phyloP scores from a whole-genome alignment of 2,113 vertebrate genomes.

The Sceloporus tristichus region DNA sequence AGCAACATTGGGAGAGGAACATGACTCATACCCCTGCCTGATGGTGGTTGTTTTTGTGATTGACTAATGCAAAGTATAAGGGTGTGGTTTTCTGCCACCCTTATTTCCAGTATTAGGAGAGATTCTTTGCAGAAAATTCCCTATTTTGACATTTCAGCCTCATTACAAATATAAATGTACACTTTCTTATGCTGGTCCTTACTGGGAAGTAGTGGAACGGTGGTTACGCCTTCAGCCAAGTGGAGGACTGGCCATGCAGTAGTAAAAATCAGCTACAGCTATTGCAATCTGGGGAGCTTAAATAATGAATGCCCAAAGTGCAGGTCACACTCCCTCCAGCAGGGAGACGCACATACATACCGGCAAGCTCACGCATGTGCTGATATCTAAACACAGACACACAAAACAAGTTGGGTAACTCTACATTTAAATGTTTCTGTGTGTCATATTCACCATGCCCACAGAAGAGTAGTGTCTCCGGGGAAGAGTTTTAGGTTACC shows the following conservation, averaged over 20 bases:
- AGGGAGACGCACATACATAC: background rate
- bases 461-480: background rate
- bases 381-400: background rate
- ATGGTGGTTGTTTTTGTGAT: background rate
- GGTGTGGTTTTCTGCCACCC: background rate
- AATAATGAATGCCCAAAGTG: background rate
- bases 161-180: background rate
- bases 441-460: background rate
- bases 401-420: background rate
- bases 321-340: background rate
- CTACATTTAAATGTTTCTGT: background rate
- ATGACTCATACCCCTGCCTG: background rate
- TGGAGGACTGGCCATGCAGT: background rate
- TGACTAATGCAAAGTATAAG: too few relatives aligned
- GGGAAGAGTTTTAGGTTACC: background rate
- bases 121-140: background rate
- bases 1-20: too few relatives aligned
- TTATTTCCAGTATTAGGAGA: background rate
- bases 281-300: background rate
- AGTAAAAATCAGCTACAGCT: background rate
- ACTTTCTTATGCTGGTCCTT: background rate
- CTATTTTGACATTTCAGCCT: background rate
- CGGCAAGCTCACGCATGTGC: background rate
- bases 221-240: background rate
- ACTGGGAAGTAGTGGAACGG: background rate